These are phyloP conservation scores for Orthosia gracilis DNA, from an alignment of 2,888 invertebrate genomes.

Conservation along the genomic window DNA sequence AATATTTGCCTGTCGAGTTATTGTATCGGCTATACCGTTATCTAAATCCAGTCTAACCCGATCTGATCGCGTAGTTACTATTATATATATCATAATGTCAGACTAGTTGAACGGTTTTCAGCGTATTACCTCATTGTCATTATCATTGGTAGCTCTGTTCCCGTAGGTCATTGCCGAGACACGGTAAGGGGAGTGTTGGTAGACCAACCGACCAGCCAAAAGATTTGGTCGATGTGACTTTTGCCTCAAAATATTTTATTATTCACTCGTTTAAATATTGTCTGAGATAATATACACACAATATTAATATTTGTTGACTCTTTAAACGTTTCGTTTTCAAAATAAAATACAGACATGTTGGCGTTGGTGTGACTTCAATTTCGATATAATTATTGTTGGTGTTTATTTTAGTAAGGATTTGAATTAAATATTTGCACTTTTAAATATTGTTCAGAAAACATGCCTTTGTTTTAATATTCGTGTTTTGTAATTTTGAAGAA, in stretches of 20 bases:
- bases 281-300: not conserved
- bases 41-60: not conserved
- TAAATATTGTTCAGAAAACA: too few species aligned
- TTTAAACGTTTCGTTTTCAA: not conserved
- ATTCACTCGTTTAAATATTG: not conserved
- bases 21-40: not conserved
- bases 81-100: not conserved
- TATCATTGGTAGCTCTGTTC: too few species aligned
- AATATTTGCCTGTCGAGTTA: not conserved
- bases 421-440: not conserved
- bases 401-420: constrained; percentile 6
- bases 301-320: constrained; percentile 12
- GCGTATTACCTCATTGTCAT: too few species aligned
- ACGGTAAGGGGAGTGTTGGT: too few species aligned
- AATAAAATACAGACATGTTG: not conserved
- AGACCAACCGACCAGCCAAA: too few species aligned
- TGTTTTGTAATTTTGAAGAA: not conserved
- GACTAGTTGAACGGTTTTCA: not conserved
- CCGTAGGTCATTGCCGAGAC: too few species aligned
- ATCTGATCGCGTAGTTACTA: too few species aligned
- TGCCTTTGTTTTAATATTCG: too few species aligned
- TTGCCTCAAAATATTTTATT: not conserved
- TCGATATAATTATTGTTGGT: not conserved
- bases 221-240: too few species aligned
- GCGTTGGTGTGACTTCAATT: constrained; percentile 19